A percentile compares a stretch with the other conserved stretches of the same genome.
These are phyloP conservation scores for Linyphia triangularis DNA, from an alignment of 2,888 invertebrate species.

Conservation along the genomic window DNA sequence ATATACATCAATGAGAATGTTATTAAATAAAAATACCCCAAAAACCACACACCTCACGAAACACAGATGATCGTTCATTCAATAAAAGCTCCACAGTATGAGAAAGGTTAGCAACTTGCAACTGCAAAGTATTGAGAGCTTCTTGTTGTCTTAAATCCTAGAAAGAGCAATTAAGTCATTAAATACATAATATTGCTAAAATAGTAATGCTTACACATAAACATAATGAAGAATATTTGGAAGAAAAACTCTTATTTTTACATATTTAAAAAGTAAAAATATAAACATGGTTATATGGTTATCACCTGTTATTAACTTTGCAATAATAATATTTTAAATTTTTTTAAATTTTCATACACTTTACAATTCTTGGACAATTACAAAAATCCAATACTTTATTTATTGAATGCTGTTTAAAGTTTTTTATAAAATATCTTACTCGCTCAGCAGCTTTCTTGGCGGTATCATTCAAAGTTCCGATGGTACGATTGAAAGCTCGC, in stretches of 20 bases:
- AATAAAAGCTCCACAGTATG: conserved; percentile 64
- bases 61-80: conserved; percentile 74
- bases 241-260: neutral
- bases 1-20: too few relatives aligned
- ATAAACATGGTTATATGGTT: too few relatives aligned
- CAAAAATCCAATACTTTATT: too few relatives aligned
- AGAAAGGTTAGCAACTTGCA: conserved; percentile 76
- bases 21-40: too few relatives aligned
- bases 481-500: conserved; percentile 81
- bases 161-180: conserved; percentile 18
- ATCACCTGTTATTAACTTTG: too few relatives aligned
- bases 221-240: neutral
- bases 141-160: conserved; percentile 78
- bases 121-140: conserved; percentile 75
- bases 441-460: conserved; percentile 83
- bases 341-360: too few relatives aligned
- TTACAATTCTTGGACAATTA: too few relatives aligned
- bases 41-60: conserved; percentile 71
- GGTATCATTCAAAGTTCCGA: conserved; percentile 82
- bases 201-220: neutral
- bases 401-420: too few relatives aligned
- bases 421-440: too few relatives aligned
- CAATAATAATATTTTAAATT: too few relatives aligned
- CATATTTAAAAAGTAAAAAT: too few relatives aligned
- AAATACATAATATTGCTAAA: neutral